Base-by-base conservation (phyloP, 1,140 invertebrate species). In the Sycophaga agraensis region DNA sequence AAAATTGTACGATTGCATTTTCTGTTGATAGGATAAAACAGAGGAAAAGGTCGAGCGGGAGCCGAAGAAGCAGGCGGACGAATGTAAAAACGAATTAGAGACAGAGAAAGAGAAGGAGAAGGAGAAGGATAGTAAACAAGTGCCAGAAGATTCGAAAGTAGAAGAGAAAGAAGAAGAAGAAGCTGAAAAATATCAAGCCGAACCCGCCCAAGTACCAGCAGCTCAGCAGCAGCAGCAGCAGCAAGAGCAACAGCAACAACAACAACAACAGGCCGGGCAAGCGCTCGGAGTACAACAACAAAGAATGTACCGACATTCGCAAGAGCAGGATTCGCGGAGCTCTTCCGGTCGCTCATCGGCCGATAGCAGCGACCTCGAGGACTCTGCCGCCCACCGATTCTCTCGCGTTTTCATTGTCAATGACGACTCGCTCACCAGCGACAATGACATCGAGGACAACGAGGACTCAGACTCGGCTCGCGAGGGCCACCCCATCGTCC, bases 381-480 rank as follows among this genome's bases (percentile, higher is more conserved):
- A 86, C 17, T 81, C 82, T n/a, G 85, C 87, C 12, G 82, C 86
- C 0, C 85, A 87, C 12, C 81, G 84, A 17, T 91, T 90, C 70
- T 89, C 89, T 0, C 83, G 87, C 16, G 88, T 91, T 0, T 90
- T 90, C 67, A 84, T 90, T 0, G 88, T 91, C 1, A 91, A 91
- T 24, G 85, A 86, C 6, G 84, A 85, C 42, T 84, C 85, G 26
- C 82, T 87, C 0, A 88, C 85, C 8, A 88, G 87, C 6, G 86
- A 63, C 40, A 81, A 85, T 12, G 85, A 80, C 4, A 72, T 79
- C 49, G 75, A 82, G 45, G 81, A 83, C 31, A 79, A 82, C 63
- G 82, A 81, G 16, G 83, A 80, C 64, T 80, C 80, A 53, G 78
- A 77, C 58, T 77, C 70, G 0, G 63, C 70, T 1, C 66, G 75